Evolutionary conservation across 1,140 invertebrate species (phyloP).

Genomic region (Zaprionus capensis): DNA sequence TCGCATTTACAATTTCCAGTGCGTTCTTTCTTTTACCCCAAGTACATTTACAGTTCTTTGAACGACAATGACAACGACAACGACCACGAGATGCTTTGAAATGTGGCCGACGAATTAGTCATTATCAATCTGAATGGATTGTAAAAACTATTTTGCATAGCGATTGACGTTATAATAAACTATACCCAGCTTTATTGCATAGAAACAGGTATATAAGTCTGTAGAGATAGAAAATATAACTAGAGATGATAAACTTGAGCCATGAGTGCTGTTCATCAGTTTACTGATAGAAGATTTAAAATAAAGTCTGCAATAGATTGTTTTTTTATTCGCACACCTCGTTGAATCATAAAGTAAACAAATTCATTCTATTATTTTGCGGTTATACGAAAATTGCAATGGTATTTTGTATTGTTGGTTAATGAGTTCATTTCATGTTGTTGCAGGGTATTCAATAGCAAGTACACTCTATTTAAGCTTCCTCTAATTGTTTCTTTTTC

Average conservation of each 20-base stretch:
- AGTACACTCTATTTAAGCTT: not conserved
- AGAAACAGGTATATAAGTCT: not conserved
- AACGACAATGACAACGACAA: not conserved
- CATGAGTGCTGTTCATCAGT: too few species aligned
- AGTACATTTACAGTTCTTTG: slow-evolving; percentile 39
- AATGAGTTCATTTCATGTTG: too few species aligned
- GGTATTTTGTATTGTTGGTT: too few species aligned
- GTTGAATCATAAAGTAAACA: too few species aligned
- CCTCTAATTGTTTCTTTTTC: not conserved
- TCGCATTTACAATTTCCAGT: slow-evolving; percentile 34
- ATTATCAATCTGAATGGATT: slow-evolving; percentile 29
- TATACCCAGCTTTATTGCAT: not conserved
- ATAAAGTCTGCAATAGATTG: too few species aligned
- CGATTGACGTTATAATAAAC: not conserved
- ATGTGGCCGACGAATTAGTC: slow-evolving; percentile 42
- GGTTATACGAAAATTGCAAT: too few species aligned
- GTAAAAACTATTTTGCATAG: slow-evolving; percentile 37
- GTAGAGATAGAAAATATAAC: too few species aligned
- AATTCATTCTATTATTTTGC: too few species aligned
- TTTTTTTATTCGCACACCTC: too few species aligned
- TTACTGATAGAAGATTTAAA: too few species aligned
- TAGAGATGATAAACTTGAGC: too few species aligned
- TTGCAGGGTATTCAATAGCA: not conserved
- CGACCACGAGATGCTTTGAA: slow-evolving; percentile 31
- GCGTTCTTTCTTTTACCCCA: not conserved